Percentiles rank a stretch among this genome's conserved stretches.
Conservation (phyloP, 2,888 invertebrate species). For the Hypselothyrea guttata region DNA sequence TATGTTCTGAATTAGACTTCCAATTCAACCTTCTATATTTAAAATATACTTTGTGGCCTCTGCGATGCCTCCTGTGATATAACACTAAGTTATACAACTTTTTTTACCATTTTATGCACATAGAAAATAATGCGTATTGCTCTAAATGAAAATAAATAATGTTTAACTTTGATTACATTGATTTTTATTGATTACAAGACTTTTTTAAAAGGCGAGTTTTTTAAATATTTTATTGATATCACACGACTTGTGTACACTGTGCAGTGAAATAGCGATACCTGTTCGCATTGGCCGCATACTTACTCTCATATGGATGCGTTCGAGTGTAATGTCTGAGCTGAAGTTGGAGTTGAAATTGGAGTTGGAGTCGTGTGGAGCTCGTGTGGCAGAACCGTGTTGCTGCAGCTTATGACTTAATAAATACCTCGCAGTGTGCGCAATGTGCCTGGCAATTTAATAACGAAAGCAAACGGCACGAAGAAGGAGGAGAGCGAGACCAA, state of each 20-base stretch:
- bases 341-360: not conserved
- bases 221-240: too few relatives aligned
- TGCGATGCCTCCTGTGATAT: too few relatives aligned
- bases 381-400: constrained; percentile 24
- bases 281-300: constrained; percentile 26
- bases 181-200: too few relatives aligned
- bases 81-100: too few relatives aligned
- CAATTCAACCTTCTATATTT: too few relatives aligned
- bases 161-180: too few relatives aligned
- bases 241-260: constrained; percentile 25
- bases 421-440: constrained; percentile 67
- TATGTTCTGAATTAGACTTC: too few relatives aligned
- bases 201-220: too few relatives aligned
- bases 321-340: constrained; percentile 18
- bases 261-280: constrained; percentile 2
- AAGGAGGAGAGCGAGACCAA: constrained; percentile 20
- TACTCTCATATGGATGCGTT: constrained; percentile 7
- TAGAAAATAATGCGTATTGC: too few relatives aligned
- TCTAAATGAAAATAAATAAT: too few relatives aligned
- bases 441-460: constrained; percentile 75
- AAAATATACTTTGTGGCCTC: too few relatives aligned
- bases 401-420: constrained; percentile 71
- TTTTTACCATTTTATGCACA: too few relatives aligned
- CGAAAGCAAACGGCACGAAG: constrained; percentile 61
- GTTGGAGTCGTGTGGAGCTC: not conserved